These are phyloP conservation scores for Norana najaformis DNA, from an alignment of 2,888 invertebrate genomes.

Conservation along the genomic window DNA sequence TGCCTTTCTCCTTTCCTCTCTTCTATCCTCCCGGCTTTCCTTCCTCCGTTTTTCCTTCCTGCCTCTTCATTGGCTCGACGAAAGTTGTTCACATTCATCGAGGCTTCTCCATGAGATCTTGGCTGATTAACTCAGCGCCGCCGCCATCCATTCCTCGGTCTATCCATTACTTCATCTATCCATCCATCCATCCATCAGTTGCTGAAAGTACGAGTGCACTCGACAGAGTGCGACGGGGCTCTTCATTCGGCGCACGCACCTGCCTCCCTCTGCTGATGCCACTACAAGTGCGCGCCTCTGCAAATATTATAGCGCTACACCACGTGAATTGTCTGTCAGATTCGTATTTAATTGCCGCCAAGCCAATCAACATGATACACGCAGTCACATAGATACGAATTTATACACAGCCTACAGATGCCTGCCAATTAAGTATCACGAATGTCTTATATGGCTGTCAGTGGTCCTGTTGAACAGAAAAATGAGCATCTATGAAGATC, in stretches of 20 bases:
- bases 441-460: not conserved
- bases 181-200: not conserved
- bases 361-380: not conserved
- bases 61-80: not conserved
- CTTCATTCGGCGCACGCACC: not conserved
- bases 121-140: not conserved
- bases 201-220: not conserved
- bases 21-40: not conserved
- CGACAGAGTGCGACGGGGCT: constrained; percentile 13
- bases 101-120: not conserved
- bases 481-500: not conserved
- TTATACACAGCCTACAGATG: not conserved
- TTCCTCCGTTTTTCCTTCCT: not conserved
- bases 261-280: not conserved
- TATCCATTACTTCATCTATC: not conserved
- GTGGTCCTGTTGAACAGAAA: not conserved
- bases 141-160: not conserved
- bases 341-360: not conserved
- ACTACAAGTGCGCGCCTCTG: not conserved
- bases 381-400: not conserved
- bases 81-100: constrained; percentile 15
- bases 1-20: not conserved
- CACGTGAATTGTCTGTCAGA: not conserved
- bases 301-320: constrained; percentile 5
- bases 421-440: not conserved